These are phyloP conservation scores for Cephalopterus ornatus DNA, from an alignment of 2,113 vertebrate species.

Conservation along the genomic window DNA sequence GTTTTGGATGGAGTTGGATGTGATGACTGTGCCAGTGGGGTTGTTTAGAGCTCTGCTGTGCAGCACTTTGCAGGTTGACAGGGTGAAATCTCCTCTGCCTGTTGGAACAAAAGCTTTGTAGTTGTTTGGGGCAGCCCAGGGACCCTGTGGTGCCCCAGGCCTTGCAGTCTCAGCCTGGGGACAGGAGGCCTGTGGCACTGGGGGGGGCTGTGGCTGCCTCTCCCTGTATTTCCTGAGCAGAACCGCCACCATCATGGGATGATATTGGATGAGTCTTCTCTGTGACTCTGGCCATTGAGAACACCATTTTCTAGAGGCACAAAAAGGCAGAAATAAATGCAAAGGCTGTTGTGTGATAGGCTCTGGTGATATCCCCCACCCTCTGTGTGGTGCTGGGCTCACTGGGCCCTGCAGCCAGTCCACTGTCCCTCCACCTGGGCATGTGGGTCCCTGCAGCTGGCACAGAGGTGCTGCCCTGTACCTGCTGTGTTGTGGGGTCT, in stretches of 20 bases:
- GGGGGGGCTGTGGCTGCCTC: not conserved
- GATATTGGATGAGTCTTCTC: not conserved
- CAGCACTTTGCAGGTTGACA: not conserved
- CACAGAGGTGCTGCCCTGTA: fast-evolving
- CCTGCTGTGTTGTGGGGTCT: not conserved
- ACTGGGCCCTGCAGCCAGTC: not conserved
- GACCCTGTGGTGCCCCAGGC: fast-evolving
- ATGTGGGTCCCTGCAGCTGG: fast-evolving
- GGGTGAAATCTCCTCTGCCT: not conserved
- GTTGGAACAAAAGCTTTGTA: not conserved
- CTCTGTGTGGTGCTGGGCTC: not conserved
- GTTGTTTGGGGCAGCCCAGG: not conserved
- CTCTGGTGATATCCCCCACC: not conserved
- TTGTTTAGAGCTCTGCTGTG: not conserved
- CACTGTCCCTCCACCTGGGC: not conserved
- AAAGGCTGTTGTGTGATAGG: not conserved
- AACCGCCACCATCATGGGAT: not conserved
- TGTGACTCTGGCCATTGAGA: not conserved
- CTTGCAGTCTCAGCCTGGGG: not conserved
- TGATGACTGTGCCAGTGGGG: fast-evolving
- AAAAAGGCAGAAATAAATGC: not conserved
- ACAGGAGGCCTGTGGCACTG: not conserved
- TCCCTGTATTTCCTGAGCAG: fast-evolving
- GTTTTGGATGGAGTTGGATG: fast-evolving
- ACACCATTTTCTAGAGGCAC: not conserved